These are phyloP conservation scores for Himalopsyche phryganea DNA, from an alignment of 1,140 invertebrate genomes.

Conservation along the genomic window DNA sequence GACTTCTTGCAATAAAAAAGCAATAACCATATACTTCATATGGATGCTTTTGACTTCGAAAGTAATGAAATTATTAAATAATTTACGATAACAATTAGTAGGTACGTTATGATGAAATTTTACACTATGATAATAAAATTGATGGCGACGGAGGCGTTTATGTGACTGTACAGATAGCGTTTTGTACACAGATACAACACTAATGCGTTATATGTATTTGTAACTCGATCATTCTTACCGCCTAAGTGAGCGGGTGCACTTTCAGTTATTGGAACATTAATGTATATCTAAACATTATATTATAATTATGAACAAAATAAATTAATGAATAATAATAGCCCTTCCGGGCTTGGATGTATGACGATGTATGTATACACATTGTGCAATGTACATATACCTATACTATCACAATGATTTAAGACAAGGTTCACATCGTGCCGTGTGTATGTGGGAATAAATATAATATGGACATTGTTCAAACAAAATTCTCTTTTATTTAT, in stretches of 20 bases:
- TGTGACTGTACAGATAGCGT: conserved; percentile 48
- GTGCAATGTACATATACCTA: conserved; percentile 66
- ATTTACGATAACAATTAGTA: conserved; percentile 32
- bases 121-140: conserved; percentile 31
- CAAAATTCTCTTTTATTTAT: conserved; percentile 53
- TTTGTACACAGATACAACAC: conserved; percentile 34
- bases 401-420: conserved; percentile 65
- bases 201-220: conserved; percentile 19
- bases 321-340: conserved; percentile 37
- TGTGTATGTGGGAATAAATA: conserved; percentile 82
- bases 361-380: conserved; percentile 64
- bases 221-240: conserved; percentile 27
- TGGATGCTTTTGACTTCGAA: conserved; percentile 47
- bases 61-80: conserved; percentile 31
- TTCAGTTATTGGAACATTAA: conserved; percentile 54
- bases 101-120: conserved; percentile 34
- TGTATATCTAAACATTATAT: conserved; percentile 35
- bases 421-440: conserved; percentile 82
- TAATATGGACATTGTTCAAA: conserved; percentile 83
- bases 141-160: conserved; percentile 34
- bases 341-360: conserved; percentile 53
- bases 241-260: conserved; percentile 51
- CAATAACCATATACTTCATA: conserved; percentile 54
- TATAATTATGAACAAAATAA: conserved; percentile 37
- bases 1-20: conserved; percentile 52